Evolutionary conservation across 2,113 vertebrate species (phyloP).

Genomic region (Porphyrio hochstetteri): DNA sequence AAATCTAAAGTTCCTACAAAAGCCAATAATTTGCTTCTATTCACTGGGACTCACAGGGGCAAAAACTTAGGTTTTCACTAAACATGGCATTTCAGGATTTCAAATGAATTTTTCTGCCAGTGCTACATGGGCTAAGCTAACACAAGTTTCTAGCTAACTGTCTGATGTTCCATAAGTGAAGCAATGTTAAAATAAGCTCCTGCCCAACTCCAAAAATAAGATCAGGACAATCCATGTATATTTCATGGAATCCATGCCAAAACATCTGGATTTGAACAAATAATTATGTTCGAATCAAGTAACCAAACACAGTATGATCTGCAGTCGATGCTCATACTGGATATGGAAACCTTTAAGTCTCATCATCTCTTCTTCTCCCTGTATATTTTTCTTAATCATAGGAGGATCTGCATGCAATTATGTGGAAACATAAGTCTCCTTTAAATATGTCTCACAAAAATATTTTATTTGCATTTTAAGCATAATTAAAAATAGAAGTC

Average conservation of each 20-base stretch:
- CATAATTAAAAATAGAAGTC: not conserved
- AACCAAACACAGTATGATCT: not conserved
- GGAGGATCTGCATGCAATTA: not conserved
- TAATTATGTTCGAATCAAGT: not conserved
- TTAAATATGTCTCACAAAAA: not conserved
- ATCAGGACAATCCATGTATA: too few species aligned
- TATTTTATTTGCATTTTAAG: not conserved
- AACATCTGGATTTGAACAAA: not conserved
- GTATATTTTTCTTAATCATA: not conserved
- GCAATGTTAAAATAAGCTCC: not conserved
- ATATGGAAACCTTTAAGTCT: not conserved
- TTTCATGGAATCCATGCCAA: not conserved
- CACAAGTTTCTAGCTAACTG: not conserved
- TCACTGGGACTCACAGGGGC: not conserved
- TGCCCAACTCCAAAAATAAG: not conserved
- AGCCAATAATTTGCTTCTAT: not conserved
- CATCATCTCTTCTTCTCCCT: not conserved
- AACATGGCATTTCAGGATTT: rapidly evolving
- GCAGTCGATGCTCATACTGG: not conserved
- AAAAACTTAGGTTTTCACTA: not conserved
- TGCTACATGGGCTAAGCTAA: not conserved
- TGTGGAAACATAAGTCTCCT: not conserved
- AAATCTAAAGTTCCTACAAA: not conserved
- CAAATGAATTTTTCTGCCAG: not conserved
- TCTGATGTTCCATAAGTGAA: not conserved